phyloP scores from a whole-genome alignment of 1,140 invertebrate species.

The Magallana angulata region DNA sequence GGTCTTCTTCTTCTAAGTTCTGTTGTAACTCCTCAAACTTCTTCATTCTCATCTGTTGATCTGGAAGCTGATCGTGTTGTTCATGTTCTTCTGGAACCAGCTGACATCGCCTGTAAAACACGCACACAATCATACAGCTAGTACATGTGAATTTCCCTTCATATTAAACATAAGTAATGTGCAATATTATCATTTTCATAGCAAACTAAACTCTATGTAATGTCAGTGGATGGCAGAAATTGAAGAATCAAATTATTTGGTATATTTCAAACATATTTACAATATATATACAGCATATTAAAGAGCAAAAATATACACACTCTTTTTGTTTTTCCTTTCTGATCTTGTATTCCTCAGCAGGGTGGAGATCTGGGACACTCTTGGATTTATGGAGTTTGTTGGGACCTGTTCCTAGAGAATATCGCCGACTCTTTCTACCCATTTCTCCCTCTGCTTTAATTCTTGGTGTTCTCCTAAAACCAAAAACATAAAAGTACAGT shows the following conservation, averaged over 20 bases:
- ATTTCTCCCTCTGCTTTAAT: slow-evolving; percentile 81
- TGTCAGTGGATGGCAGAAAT: too few species aligned
- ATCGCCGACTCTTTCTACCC: slow-evolving; percentile 83
- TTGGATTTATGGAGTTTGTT: slow-evolving; percentile 48
- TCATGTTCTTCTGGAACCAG: slow-evolving; percentile 61
- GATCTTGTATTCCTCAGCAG: slow-evolving; percentile 62
- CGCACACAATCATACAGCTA: not conserved
- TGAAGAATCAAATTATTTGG: not conserved
- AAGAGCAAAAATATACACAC: slow-evolving; percentile 40
- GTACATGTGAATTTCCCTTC: not conserved
- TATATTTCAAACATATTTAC: not conserved
- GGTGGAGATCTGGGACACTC: slow-evolving; percentile 52
- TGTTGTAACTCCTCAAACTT: slow-evolving; percentile 48
- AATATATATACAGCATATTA: too few species aligned
- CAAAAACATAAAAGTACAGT: not conserved
- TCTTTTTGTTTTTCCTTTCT: slow-evolving; percentile 64
- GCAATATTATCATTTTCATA: too few species aligned
- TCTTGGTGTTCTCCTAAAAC: slow-evolving; percentile 85
- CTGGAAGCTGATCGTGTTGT: slow-evolving; percentile 61
- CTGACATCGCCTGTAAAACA: slow-evolving; percentile 33
- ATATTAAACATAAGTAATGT: too few species aligned
- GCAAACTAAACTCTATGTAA: too few species aligned
- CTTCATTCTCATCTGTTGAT: slow-evolving; percentile 49
- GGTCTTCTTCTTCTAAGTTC: slow-evolving; percentile 51
- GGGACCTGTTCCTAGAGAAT: slow-evolving; percentile 73